Base-by-base conservation (phyloP, 2,888 invertebrate species). In the Amphipyra berbera region DNA sequence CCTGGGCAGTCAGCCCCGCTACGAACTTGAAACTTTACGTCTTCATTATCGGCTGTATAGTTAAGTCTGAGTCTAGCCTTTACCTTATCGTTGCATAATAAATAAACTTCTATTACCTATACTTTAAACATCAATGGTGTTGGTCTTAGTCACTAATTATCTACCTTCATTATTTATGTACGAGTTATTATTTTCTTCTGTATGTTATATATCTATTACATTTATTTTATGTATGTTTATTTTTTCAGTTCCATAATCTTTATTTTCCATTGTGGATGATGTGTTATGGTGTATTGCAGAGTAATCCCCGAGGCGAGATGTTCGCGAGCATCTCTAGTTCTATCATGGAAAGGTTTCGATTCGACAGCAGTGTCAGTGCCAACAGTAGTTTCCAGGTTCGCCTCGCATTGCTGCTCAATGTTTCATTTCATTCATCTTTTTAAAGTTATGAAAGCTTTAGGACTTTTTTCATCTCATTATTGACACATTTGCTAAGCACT, bases 291-390 rank as follows among this genome's bases (percentile, higher is more conserved):
- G 89, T 90, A 89, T 95, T 95, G 87, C 96, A 97, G 97, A 96
- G 95, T 92, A 96, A 97, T 89, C 96, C 96, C 83, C 96, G 96
- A 85, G 97, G 97, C 84, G 97, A 97, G 95, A 97, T 97, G 95
- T 97, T 96, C 90, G 97, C 97, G 82, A 97, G 97, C 94, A 96
- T 97, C 83, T 96, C 97, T 81, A 97, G 97, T 81, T 97, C 97
- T 70, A 95, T 97, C 92, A 96, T 97, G 96, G 97, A 96, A 90
- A 97, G 97, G 91, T 97, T 97, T 95, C 97, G 96, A 86, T 96
- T 97, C 93, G 97, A 97, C 93, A 96, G 97, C 90, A 97, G 97
- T 83, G 93, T 97, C 90, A 97, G 97, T 95, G 96, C 96, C 90
- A 96, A 96, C 95, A 97, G 96, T 95, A 97, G 96, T 95, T 96